A percentile compares a stretch with the other conserved stretches of the same genome.
These are phyloP conservation scores for Rana temporaria DNA, from an alignment of 2,113 vertebrate genomes.

Conservation along the genomic window DNA sequence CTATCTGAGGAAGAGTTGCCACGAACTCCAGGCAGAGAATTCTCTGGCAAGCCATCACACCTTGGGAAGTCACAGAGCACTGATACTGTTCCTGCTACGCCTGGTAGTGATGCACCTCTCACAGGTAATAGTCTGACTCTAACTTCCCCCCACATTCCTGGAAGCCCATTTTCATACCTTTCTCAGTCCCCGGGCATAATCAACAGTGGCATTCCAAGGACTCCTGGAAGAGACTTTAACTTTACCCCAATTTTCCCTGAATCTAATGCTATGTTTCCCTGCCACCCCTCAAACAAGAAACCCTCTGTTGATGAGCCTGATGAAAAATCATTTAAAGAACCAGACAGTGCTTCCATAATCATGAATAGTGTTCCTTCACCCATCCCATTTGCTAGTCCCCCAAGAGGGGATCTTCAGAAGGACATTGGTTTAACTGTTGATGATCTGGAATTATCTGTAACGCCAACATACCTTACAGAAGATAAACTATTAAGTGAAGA, in stretches of 20 bases:
- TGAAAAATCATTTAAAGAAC: conserved; percentile 84
- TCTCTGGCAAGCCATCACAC: conserved; percentile 74
- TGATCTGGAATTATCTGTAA: conserved; percentile 64
- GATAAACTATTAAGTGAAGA: conserved; percentile 68
- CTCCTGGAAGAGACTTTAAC: conserved; percentile 93
- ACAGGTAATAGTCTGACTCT: conserved; percentile 85
- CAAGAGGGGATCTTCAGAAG: conserved; percentile 66
- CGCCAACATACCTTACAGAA: conserved; percentile 66
- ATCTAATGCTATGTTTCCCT: conserved; percentile 75
- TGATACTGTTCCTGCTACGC: conserved; percentile 86
- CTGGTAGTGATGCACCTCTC: conserved; percentile 86
- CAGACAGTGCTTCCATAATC: conserved; percentile 69
- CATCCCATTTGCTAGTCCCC: conserved; percentile 68
- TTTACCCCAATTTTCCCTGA: conserved; percentile 93
- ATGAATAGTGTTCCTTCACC: conserved; percentile 70
- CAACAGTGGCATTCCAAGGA: conserved; percentile 88
- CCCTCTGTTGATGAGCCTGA: conserved; percentile 83
- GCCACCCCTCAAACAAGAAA: conserved; percentile 77
- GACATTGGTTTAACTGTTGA: conserved; percentile 63
- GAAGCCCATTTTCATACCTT: conserved; percentile 94
- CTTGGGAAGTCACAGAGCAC: conserved; percentile 90
- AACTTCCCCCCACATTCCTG: conserved; percentile 88
- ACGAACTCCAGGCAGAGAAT: conserved; percentile 88
- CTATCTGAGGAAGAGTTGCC: conserved; percentile 88
- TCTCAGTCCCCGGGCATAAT: conserved; percentile 89